Base-by-base conservation (phyloP, 1,140 invertebrate genomes). In the Drosophila triauraria region DNA sequence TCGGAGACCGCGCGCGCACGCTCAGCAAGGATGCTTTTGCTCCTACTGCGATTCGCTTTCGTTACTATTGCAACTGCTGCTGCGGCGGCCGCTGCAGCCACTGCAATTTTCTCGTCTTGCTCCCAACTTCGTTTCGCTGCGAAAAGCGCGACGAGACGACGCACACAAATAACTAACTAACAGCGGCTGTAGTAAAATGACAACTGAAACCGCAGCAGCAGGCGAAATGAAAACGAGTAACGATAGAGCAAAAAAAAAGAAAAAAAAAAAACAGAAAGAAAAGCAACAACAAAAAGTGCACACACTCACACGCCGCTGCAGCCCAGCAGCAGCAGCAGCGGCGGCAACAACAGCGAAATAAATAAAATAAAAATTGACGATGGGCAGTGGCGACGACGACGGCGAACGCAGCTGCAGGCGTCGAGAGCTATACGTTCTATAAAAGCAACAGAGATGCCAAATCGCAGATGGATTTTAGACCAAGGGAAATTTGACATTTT, bases 121-220 rank as follows among this genome's bases (percentile, higher is more conserved):
- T 42, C 59, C 32, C 32, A 67, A 67, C 63, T 64, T 68, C 59
- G 50, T 67, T 50, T 68, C 27, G 13, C 56, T 44, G 46, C 46
- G 46, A 58, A 72, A 71, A 70, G 54, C 53, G 35, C 65, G 72
- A 80, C 70, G 71, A 87, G 72, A 83, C 76, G 76, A 87, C 85
- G 78, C 85, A 90, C 78, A 82, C 82, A 86, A 80, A 77, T 77
- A 88, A 83, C 74, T 88, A 87, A 84, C 85, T 88, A 85, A 80
- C 85, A 90, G 85, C 85, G 86, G 68, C 85, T 78, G 78, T 90
- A 90, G 85, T 90, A 85, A 85, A 88, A 88, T 88, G 85, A 85
- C 85, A 88, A 88, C 85, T 88, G 78, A 88, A 90, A 90, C 82
- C 86, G 82, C 86, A 86, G 83, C 76, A 63, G 74, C 76, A 71